Conservation (phyloP, 1,140 invertebrate genomes). For the Hormaphis cornu region DNA sequence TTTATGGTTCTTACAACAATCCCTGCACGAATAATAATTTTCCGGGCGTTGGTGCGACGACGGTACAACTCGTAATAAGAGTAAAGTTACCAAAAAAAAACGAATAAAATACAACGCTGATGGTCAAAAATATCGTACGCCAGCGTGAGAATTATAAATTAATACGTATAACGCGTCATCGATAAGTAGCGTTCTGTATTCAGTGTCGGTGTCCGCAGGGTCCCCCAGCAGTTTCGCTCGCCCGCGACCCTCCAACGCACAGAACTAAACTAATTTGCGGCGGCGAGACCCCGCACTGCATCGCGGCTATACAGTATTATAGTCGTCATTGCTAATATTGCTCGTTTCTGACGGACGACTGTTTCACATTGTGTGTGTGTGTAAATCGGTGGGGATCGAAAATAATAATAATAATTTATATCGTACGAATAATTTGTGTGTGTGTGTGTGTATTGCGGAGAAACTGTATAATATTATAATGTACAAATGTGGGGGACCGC, state of each 20-base stretch:
- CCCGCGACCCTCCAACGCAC: not conserved
- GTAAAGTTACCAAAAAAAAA: no score
- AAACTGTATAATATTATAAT: no score
- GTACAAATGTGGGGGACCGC: not conserved
- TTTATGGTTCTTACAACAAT: no score
- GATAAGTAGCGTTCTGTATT: constrained; percentile 13
- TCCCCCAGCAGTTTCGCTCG: not conserved
- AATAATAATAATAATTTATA: not conserved
- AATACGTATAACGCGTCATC: constrained; percentile 1
- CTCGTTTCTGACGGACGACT: constrained; percentile 12
- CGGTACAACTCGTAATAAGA: no score
- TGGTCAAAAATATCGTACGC: no score
- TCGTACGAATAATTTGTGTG: not conserved
- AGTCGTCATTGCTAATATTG: not conserved
- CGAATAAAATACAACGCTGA: no score
- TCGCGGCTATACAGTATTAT: not conserved
- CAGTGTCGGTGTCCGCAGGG: not conserved
- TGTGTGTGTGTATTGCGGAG: no score
- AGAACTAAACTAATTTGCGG: constrained; percentile 26
- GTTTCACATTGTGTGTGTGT: constrained; percentile 26
- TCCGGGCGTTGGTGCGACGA: no score
- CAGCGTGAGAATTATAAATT: not conserved
- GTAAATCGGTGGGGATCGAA: not conserved
- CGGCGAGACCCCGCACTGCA: constrained; percentile 5
- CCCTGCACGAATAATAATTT: no score